phyloP scores from a whole-genome alignment of 2,113 vertebrate species.

The Nipponia nippon region DNA sequence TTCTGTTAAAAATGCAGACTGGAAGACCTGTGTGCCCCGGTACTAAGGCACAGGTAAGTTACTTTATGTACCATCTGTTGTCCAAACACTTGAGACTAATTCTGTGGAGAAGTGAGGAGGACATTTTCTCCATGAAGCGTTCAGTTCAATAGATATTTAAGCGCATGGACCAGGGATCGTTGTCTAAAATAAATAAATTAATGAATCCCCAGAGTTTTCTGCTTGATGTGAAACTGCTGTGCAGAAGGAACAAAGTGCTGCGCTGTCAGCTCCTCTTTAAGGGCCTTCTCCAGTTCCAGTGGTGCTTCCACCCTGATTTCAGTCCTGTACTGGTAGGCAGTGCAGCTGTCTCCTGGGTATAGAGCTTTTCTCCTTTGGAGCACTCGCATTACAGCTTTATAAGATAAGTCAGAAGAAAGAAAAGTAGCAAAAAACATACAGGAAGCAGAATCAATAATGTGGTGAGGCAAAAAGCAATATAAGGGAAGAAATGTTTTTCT shows the following conservation, averaged over 20 bases:
- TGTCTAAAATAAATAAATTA: background rate
- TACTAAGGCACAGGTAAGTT: background rate
- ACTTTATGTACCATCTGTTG: background rate
- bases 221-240: background rate
- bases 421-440: background rate
- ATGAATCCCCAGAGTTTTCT: background rate
- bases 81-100: background rate
- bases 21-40: background rate
- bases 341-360: background rate
- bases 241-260: background rate
- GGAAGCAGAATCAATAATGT: conserved; percentile 6
- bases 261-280: background rate
- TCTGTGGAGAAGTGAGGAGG: background rate
- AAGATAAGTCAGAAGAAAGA: background rate
- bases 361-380: background rate
- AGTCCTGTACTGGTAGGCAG: background rate
- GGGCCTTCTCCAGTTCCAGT: background rate
- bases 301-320: background rate
- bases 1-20: background rate
- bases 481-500: background rate
- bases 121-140: fast-evolving
- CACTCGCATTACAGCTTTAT: background rate
- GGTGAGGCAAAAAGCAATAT: background rate
- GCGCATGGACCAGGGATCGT: background rate
- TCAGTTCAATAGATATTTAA: background rate